Percentiles rank a stretch among this genome's conserved stretches.
Conservation (phyloP, 2,113 vertebrate species). For the Gymnocephalus cernua region DNA sequence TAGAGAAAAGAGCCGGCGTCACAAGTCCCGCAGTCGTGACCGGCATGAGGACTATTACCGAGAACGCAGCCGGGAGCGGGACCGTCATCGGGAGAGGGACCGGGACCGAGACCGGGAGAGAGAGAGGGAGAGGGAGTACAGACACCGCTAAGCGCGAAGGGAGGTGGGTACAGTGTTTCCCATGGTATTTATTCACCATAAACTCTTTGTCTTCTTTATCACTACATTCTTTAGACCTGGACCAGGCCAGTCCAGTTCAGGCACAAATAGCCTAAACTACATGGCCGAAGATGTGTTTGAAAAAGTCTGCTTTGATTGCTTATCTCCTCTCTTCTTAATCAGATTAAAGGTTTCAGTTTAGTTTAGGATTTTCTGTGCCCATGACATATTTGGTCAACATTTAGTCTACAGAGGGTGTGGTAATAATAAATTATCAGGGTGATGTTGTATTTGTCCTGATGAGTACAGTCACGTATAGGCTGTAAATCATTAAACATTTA, state of each 20-base stretch:
- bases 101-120: constrained; percentile 93
- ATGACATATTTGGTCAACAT: neutral
- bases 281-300: constrained; percentile 6
- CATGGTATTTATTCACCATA: neutral
- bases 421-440: neutral
- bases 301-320: constrained; percentile 28
- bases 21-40: constrained; percentile 98
- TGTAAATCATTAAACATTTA: neutral
- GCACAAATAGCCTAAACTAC: neutral
- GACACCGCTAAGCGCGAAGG: constrained; percentile 88
- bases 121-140: constrained; percentile 95
- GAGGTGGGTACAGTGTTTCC: constrained; percentile 86
- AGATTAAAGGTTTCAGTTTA: neutral
- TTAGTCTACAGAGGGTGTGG: neutral
- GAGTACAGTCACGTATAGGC: neutral
- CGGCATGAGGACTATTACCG: constrained; percentile 98
- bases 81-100: constrained; percentile 95
- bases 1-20: constrained; percentile 95
- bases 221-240: neutral
- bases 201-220: constrained; percentile 3
- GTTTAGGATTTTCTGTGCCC: neutral
- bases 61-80: constrained; percentile 95
- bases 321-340: constrained; percentile 16
- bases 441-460: neutral
- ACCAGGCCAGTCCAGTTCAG: neutral